Percentiles rank a stretch among this genome's conserved stretches.
Evolutionary conservation across 2,797 vertebrate species (phyloP).

Genomic region (Neosilurus mollespiculum): DNA sequence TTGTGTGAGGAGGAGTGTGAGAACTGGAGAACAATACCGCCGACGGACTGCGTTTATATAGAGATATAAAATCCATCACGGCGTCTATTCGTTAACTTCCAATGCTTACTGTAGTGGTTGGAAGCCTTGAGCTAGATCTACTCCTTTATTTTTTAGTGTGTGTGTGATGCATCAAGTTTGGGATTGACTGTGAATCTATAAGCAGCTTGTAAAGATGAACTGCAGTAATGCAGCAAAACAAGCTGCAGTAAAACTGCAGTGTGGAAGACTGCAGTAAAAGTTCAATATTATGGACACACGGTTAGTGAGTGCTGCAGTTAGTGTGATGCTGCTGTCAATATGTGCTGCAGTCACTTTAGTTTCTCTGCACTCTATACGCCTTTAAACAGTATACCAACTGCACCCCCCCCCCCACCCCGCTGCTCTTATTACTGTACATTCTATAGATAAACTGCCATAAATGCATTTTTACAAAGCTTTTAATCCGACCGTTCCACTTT

Average conservation of each 20-base stretch:
- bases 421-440: background rate
- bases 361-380: constrained; percentile 21
- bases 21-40: background rate
- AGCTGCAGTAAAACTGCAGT: constrained; percentile 25
- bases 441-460: background rate
- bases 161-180: background rate
- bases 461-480: background rate
- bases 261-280: constrained; percentile 31
- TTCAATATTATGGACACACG: background rate
- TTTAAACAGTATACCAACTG: constrained; percentile 7
- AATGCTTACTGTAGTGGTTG: background rate
- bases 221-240: constrained; percentile 24
- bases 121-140: background rate
- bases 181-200: background rate
- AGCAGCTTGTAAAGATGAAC: background rate
- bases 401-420: background rate
- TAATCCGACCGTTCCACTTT: background rate
- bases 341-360: constrained; percentile 34
- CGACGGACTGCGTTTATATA: background rate
- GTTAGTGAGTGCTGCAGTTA: constrained; percentile 30
- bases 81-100: background rate
- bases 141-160: background rate
- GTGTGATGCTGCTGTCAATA: constrained; percentile 16
- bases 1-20: background rate
- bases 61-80: background rate